These are phyloP conservation scores for Staurois parvus DNA, from an alignment of 2,797 vertebrate genomes.

Conservation along the genomic window DNA sequence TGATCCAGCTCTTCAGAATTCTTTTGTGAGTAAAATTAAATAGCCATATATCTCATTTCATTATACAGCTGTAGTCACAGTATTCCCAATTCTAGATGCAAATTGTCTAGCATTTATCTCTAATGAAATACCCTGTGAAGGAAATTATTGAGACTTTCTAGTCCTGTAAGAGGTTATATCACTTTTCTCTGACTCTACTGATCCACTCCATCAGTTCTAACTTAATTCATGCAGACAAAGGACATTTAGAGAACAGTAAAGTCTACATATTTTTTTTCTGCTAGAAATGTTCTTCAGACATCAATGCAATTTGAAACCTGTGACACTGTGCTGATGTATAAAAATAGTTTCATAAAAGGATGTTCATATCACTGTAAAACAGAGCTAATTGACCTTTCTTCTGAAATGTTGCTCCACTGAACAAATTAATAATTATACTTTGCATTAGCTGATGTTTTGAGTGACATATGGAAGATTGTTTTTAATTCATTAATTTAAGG, in stretches of 20 bases:
- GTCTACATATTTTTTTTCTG: constrained; percentile 77
- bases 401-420: constrained; percentile 81
- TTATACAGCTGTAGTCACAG: constrained; percentile 73
- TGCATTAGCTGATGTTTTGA: constrained; percentile 82
- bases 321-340: constrained; percentile 73
- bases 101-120: constrained; percentile 84
- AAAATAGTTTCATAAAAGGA: constrained; percentile 80
- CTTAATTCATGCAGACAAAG: constrained; percentile 81
- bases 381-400: constrained; percentile 79
- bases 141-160: constrained; percentile 87
- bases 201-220: constrained; percentile 76
- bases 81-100: constrained; percentile 84
- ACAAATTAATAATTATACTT: constrained; percentile 87
- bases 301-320: constrained; percentile 74
- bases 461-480: constrained; percentile 83
- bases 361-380: constrained; percentile 75
- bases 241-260: constrained; percentile 82
- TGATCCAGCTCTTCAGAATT: constrained; percentile 41
- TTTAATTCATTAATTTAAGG: constrained; percentile 86
- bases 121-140: constrained; percentile 86
- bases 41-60: constrained; percentile 77
- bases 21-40: constrained; percentile 66
- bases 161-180: constrained; percentile 83
- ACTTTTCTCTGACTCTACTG: constrained; percentile 69
- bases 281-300: constrained; percentile 81